Conservation (phyloP, 2,113 vertebrate genomes). For the Nycticryphes semicollaris region DNA sequence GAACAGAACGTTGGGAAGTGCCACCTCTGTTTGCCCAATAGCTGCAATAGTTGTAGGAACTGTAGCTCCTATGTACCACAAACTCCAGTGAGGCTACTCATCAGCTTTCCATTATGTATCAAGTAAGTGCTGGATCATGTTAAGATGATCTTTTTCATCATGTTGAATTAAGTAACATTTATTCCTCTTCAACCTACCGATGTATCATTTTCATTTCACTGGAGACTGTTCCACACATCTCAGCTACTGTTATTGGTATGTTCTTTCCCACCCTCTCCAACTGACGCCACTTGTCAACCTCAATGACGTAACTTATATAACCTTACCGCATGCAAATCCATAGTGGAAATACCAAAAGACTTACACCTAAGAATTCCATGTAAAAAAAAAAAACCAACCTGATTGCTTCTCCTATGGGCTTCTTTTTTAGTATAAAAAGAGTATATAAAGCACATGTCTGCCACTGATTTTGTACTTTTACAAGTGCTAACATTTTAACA, state of each 20-base stretch:
- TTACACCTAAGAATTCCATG: not conserved
- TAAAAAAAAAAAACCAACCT: not conserved
- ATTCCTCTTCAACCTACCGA: constrained; percentile 43
- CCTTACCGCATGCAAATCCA: not conserved
- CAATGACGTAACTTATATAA: not conserved
- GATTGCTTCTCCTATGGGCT: not conserved
- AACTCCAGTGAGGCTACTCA: constrained; percentile 7
- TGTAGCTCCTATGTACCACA: not conserved
- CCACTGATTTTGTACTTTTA: constrained; percentile 44
- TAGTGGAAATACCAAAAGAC: not conserved
- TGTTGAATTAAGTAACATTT: constrained; percentile 40
- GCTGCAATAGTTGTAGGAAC: not conserved
- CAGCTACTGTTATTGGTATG: not conserved
- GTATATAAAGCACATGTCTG: constrained; percentile 58
- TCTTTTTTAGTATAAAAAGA: not conserved
- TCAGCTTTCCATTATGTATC: constrained; percentile 28
- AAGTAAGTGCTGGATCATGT: constrained; percentile 39
- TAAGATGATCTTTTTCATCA: constrained; percentile 24
- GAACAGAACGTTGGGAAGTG: not conserved
- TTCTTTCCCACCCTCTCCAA: not conserved
- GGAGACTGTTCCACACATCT: not conserved
- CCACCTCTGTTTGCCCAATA: not conserved
- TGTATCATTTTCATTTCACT: constrained; percentile 13
- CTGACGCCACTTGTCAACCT: not conserved
- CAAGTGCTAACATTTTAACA: constrained; percentile 81